phyloP scores from a whole-genome alignment of 2,113 vertebrate genomes.

The Melanotaenia duboulayi region DNA sequence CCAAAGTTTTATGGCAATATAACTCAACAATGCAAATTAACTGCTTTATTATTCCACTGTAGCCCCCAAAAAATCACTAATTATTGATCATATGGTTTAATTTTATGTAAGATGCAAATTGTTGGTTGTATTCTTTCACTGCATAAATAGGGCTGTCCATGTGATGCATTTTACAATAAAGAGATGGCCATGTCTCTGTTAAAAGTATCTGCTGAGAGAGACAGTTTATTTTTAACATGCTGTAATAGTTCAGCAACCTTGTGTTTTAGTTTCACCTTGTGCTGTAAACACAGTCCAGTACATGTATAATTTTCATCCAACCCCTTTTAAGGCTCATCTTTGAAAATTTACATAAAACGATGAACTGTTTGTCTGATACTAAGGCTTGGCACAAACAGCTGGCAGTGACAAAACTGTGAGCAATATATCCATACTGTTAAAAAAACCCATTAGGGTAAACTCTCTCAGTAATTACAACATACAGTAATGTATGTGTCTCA shows the following conservation, averaged over 20 bases:
- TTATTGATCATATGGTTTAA: neutral
- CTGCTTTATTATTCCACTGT: neutral
- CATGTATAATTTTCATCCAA: neutral
- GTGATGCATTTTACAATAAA: neutral
- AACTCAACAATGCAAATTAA: neutral
- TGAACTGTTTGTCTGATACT: neutral
- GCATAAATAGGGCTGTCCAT: neutral
- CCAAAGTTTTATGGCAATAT: neutral
- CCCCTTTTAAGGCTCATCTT: neutral
- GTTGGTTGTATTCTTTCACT: neutral
- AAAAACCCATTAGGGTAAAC: constrained; percentile 31
- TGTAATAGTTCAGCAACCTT: neutral
- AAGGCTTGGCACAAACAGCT: constrained; percentile 1
- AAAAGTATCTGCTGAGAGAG: too few species aligned
- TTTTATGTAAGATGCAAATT: neutral
- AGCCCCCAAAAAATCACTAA: neutral
- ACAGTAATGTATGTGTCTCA: constrained; percentile 10
- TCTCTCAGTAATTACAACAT: constrained; percentile 26
- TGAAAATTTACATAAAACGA: neutral
- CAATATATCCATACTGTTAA: constrained; percentile 23
- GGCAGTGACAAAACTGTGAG: constrained; percentile 10
- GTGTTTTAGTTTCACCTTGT: neutral
- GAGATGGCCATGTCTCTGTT: too few species aligned
- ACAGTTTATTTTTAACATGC: too few species aligned
- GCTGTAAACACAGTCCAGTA: neutral